Evolutionary conservation across 92 coral and sea anemone genomes (phyloP), one percentile per base, ranked within the genome.

Genomic region (Virgularia gustaviana): DNA sequence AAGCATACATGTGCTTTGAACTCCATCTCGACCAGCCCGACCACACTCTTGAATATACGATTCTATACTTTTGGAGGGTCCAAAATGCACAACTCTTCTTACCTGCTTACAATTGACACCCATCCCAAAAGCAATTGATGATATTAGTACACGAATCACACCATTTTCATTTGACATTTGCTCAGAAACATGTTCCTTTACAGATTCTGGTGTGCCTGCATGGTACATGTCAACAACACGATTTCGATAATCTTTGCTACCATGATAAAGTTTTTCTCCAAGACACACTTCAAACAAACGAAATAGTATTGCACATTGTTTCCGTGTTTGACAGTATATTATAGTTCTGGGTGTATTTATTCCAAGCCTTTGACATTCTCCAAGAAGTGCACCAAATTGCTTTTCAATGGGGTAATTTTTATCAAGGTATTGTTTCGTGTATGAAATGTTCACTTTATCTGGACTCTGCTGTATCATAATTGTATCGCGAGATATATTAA

Each of bases 211-310:
- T 12, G 95, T 81, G 11, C 85, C 87, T 35, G 90, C 90, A 85
- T 85, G 90, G 81, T 75, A 88, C 95, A 88, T 85, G 29, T 88
- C 90, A 0, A 85, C 83, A 35, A 85, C 20, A 3, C 86, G 61
- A 32, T 88, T 77, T 41, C 36, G 72, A 8, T 81, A 87, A 33
- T 58, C 39, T 28, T 20, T 47, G 11, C 64, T 51, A 13, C 81
- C 94, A 38, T 53, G 71, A 44, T 36, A 85, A 23, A 85, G 44
- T 27, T 70, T 63, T 15, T 55, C 49, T 49, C 87, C 83, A 4
- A 88, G 72, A 64, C 65, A 85, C 29, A 85, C 83, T 54, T 88
- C 85, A 63, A 88, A 85, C 68, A 85, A 60, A 20, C 86, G 24
- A 58, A 70, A 88, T 36, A 85, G 55, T 51, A 88, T 52, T 2